Evolutionary conservation across 2,888 invertebrate genomes (phyloP).

Genomic region (Drosophila pegasa): DNA sequence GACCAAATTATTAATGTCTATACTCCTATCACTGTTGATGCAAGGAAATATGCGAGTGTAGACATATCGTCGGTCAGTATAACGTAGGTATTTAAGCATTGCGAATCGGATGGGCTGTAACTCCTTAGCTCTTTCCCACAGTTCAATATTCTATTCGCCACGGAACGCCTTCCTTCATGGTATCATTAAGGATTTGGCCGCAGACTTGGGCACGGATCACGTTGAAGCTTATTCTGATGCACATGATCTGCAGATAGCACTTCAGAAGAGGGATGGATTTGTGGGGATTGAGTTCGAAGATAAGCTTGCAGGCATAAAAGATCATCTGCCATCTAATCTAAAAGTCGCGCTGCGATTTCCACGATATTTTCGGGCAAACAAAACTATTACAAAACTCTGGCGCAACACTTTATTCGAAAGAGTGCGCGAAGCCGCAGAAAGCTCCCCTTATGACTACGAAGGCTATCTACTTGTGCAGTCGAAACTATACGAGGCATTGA

Average conservation of each 20-base stretch:
- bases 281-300: slow-evolving; percentile 60
- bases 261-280: slow-evolving; percentile 13
- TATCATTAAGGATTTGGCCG: not conserved
- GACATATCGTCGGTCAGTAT: not conserved
- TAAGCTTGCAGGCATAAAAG: slow-evolving; percentile 10
- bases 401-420: not conserved
- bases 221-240: slow-evolving; percentile 12
- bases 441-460: slow-evolving; percentile 31
- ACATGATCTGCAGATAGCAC: slow-evolving; percentile 1
- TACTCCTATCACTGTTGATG: not conserved
- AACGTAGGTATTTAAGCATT: slow-evolving; percentile 34
- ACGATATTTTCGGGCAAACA: slow-evolving; percentile 12
- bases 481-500: slow-evolving; percentile 33
- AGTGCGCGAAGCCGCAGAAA: not conserved
- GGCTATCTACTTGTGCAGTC: slow-evolving; percentile 44
- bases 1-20: not conserved
- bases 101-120: not conserved
- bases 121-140: slow-evolving; percentile 3
- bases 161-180: slow-evolving; percentile 12
- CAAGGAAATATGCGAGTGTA: slow-evolving; percentile 3
- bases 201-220: not conserved
- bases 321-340: slow-evolving; percentile 22
- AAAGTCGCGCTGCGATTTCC: slow-evolving; percentile 50
- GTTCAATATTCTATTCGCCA: slow-evolving; percentile 43
- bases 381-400: slow-evolving; percentile 7